phyloP scores from a whole-genome alignment of 2,888 invertebrate genomes.

The Palloptera scutellata region DNA sequence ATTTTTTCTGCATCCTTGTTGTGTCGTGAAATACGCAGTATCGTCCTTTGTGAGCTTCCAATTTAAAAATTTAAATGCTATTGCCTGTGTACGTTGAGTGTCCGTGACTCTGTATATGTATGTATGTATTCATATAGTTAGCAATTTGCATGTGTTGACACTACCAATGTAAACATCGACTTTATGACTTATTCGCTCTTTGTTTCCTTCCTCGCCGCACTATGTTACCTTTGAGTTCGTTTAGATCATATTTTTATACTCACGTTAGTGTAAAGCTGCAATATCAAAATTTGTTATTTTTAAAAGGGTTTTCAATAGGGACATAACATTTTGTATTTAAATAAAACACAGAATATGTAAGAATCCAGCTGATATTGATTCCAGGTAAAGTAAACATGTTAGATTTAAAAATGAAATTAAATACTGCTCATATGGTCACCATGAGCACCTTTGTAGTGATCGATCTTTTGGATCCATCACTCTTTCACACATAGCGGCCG shows the following conservation, averaged over 20 bases:
- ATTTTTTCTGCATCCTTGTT: background rate
- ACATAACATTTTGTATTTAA: too few species aligned
- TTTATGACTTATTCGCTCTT: too few species aligned
- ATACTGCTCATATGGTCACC: too few species aligned
- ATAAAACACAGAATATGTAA: too few species aligned
- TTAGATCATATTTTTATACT: background rate
- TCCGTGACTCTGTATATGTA: background rate
- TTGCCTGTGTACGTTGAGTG: background rate
- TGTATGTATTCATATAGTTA: background rate
- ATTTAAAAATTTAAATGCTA: background rate
- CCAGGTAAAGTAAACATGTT: too few species aligned
- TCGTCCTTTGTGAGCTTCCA: background rate
- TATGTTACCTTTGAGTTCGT: background rate
- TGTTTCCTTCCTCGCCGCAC: too few species aligned
- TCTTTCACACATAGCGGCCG: too few species aligned
- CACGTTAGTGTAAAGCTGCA: background rate
- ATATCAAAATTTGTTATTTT: background rate
- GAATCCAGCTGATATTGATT: too few species aligned
- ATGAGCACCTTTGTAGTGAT: too few species aligned
- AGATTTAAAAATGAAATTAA: too few species aligned
- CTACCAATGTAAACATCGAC: background rate
- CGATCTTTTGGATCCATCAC: too few species aligned
- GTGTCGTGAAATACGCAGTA: background rate
- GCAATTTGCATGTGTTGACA: slow-evolving; percentile 2
- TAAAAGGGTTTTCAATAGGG: too few species aligned